Evolutionary conservation across 2,888 invertebrate genomes (phyloP), one percentile per base, ranked within the genome.

Genomic region (Exephanes ischioxanthus): DNA sequence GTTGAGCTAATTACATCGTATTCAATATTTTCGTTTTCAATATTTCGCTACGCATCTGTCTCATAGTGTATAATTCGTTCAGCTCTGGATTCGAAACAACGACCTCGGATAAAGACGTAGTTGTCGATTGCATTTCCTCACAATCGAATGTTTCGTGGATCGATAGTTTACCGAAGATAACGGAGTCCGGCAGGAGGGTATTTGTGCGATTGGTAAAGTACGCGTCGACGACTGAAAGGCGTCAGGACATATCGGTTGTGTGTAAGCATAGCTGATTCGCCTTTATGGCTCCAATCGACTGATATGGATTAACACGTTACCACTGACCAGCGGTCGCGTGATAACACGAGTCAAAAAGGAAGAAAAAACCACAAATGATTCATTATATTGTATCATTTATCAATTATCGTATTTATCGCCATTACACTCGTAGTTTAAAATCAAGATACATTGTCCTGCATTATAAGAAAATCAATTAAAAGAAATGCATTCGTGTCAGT

Each of bases 391-490:
- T n/a, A 55, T 22, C 22, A 55, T 19, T 41, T 37, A 72, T 3
- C 71, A 37, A 33, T n/a, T 11, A 70, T 53, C n/a, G 11, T 53
- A 55, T 72, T 22, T 16, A 70, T 70, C 51, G 16, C 51, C 22
- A 14, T 41, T 37, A 6, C 11, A 41, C n/a, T 19, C 19, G 19
- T 11, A 67, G 19, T 45, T 45, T 4, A 3, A 37, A 3, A 41
- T 67, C 2, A 41, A 19, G 41, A 9, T 11, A 41, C 19, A 67
- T 37, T 37, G 66, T 37, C n/a, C 45, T 45, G 9, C 6, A 19
- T 41, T n/a, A n/a, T 3, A 19, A 9, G 9, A n/a, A 41, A 67
- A 67, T n/a, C 37, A 37, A 37, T 7, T 1, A 37, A 37, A 37
- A 37, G 6, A 61, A 45, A 45, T 45, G 45, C 45, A 11, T 45